Evolutionary conservation across 2,113 vertebrate genomes (phyloP).

Genomic region (Anhinga anhinga): DNA sequence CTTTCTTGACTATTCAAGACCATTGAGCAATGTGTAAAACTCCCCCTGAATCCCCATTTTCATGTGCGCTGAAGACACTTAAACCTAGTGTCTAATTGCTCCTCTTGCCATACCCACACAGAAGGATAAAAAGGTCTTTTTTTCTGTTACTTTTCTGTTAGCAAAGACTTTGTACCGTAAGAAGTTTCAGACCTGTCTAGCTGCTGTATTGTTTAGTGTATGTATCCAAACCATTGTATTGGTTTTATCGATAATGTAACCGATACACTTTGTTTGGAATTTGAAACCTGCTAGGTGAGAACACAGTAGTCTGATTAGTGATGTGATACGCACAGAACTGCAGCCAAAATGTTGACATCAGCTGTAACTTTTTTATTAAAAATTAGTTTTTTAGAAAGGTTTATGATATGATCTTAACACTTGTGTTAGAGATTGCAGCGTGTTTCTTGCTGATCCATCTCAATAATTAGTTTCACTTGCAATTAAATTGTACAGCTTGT

Average conservation of each 20-base stretch:
- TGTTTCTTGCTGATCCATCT: background rate
- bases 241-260: background rate
- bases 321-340: background rate
- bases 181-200: background rate
- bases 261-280: background rate
- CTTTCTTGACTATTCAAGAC: background rate
- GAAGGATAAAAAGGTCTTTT: background rate
- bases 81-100: background rate
- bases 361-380: background rate
- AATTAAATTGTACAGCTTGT: background rate
- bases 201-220: background rate
- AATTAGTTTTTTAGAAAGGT: background rate
- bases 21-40: background rate
- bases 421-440: fast-evolving
- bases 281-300: background rate
- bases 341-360: background rate
- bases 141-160: background rate
- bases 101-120: background rate
- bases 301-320: background rate
- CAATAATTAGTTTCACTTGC: background rate
- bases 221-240: background rate
- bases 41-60: background rate
- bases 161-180: fast-evolving
- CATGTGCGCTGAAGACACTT: background rate
- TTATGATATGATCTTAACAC: background rate